A percentile compares a stretch with the other conserved stretches of the same genome.
phyloP scores from a whole-genome alignment of 2,113 vertebrate genomes.

The Aegotheles bennettii region DNA sequence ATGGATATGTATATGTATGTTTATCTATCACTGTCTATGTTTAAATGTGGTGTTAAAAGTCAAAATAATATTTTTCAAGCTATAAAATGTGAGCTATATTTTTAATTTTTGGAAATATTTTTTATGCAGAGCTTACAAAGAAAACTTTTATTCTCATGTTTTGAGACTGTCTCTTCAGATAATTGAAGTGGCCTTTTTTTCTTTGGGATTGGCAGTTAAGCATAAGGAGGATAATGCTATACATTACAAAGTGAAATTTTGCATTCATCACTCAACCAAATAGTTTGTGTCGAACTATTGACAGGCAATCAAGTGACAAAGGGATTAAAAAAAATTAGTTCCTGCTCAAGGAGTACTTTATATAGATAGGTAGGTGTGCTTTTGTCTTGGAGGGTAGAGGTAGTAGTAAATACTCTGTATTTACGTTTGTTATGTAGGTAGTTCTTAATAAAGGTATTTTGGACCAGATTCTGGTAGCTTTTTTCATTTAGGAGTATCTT shows the following conservation, averaged over 20 bases:
- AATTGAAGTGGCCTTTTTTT: neutral
- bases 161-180: neutral
- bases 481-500: neutral
- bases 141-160: neutral
- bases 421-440: neutral
- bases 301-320: neutral
- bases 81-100: neutral
- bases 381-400: neutral
- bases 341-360: neutral
- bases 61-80: neutral
- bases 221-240: neutral
- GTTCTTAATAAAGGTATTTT: neutral
- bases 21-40: neutral
- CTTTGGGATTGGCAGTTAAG: neutral
- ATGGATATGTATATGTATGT: neutral
- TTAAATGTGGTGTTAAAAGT: conserved; percentile 20
- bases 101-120: neutral
- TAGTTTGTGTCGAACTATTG: neutral
- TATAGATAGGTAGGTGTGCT: neutral
- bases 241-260: neutral
- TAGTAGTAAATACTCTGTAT: neutral
- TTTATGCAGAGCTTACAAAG: neutral
- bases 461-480: neutral
- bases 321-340: neutral
- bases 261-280: neutral